Evolutionary conservation across 2,797 vertebrate species (phyloP), one percentile per base, ranked within the genome.

Genomic region (Syncerus caffer): DNA sequence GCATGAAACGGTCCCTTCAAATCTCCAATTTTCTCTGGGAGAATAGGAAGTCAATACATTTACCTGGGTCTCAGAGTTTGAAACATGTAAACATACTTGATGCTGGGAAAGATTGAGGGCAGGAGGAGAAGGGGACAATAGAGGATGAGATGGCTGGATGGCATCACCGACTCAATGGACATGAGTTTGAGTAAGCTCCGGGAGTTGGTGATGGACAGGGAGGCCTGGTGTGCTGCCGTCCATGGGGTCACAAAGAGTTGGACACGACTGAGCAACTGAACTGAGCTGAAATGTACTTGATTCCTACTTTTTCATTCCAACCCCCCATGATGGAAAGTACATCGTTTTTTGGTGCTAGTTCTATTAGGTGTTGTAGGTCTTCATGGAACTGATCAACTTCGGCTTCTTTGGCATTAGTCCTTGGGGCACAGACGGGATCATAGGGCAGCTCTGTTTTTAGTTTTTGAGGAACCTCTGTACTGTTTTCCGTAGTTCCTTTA

Each of bases 211-310:
- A 12, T 67, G 64, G 64, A 67, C 64, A 67, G 64, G n/a, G 64
- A 38, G 64, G n/a, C 2, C 64, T 67, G n/a, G 17, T 10, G 9
- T 11, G 64, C n/a, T 21, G 17, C 9, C 0, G 4, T 6, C n/a
- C 64, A 11, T 21, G n/a, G n/a, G 34, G 67, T 42, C 2, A 3
- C 6, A 7, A 8, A 64, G 67, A 74, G 12, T 25, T 1, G 12
- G 67, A 34, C n/a, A 38, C 0, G 17, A 11, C 17, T 67, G 64
- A 31, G 60, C 1, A 0, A 31, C 60, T 62, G 29, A 7, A 62
- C 60, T 62, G 60, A 34, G 34, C n/a, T 21, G 64, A 1, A 21
- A 19, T 1, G n/a, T n/a, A 21, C 64, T 11, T 5, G 64, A 5
- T 7, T 21, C 19, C 34, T 71, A 12, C 67, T 38, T 23, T 6